Conservation (phyloP, 1,140 invertebrate genomes). For the Heliconius hewitsoni region DNA sequence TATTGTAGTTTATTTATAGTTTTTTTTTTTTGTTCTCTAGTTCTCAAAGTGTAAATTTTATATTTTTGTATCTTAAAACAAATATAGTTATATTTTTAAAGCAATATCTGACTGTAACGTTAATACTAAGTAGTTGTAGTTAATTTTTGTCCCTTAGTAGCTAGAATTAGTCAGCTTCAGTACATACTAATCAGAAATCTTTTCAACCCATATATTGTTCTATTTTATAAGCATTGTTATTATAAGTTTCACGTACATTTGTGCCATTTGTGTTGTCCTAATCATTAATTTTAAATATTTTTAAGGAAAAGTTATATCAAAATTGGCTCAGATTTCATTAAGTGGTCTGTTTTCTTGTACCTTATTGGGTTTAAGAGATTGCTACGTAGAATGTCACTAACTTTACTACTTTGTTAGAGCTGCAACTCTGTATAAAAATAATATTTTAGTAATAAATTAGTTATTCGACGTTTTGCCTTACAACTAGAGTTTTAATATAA, state of each 20-base stretch:
- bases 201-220: not conserved
- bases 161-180: not conserved
- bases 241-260: not conserved
- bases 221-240: not conserved
- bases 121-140: not conserved
- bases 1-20: no score
- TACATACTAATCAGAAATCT: conserved; percentile 1
- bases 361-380: not conserved
- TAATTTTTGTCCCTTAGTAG: not conserved
- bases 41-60: no score
- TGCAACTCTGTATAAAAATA: not conserved
- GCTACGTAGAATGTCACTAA: not conserved
- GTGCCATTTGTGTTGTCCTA: not conserved
- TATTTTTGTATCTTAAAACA: no score
- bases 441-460: not conserved
- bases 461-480: not conserved
- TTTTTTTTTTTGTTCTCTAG: no score
- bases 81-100: not conserved
- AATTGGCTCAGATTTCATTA: not conserved
- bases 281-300: not conserved
- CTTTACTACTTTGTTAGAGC: not conserved
- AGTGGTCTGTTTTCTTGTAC: not conserved
- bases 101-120: conserved; percentile 1
- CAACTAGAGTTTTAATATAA: not conserved
- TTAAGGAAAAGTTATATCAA: not conserved